Percentiles rank a stretch among this genome's conserved stretches.
These are phyloP conservation scores for Calliphora vicina DNA, from an alignment of 1,140 invertebrate species.

Conservation along the genomic window DNA sequence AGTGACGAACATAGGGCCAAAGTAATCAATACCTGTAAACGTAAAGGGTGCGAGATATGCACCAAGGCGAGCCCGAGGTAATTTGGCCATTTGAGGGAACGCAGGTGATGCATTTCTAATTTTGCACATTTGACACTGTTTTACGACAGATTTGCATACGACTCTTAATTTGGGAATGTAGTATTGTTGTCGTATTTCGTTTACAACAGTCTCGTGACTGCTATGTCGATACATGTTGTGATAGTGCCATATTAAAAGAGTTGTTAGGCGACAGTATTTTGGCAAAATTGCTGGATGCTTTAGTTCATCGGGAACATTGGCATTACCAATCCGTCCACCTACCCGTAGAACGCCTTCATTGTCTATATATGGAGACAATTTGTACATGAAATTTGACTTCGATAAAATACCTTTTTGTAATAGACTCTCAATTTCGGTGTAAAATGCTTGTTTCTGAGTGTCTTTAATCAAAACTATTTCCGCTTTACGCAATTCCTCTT, in stretches of 20 bases:
- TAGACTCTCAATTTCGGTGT: neutral
- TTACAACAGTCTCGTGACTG: neutral
- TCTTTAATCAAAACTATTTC: neutral
- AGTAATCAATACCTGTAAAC: constrained; percentile 8
- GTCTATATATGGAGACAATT: neutral
- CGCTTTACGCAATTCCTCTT: neutral
- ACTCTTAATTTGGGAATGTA: neutral
- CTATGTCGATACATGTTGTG: constrained; percentile 11
- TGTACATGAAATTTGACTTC: neutral
- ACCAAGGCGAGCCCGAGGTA: neutral
- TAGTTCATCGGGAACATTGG: neutral
- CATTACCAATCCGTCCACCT: neutral
- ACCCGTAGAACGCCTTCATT: neutral
- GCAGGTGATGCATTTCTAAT: neutral
- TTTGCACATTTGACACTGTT: constrained; percentile 24
- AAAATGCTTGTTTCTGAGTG: neutral
- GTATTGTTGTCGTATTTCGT: constrained; percentile 10
- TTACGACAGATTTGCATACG: neutral
- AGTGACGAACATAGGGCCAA: constrained; percentile 1
- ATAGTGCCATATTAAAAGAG: neutral
- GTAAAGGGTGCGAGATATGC: neutral
- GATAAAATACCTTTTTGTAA: neutral
- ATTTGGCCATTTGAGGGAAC: neutral
- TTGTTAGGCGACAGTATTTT: neutral
- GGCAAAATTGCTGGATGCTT: constrained; percentile 1